These are phyloP conservation scores for Dryobota labecula DNA, from an alignment of 2,888 invertebrate species.

Conservation along the genomic window DNA sequence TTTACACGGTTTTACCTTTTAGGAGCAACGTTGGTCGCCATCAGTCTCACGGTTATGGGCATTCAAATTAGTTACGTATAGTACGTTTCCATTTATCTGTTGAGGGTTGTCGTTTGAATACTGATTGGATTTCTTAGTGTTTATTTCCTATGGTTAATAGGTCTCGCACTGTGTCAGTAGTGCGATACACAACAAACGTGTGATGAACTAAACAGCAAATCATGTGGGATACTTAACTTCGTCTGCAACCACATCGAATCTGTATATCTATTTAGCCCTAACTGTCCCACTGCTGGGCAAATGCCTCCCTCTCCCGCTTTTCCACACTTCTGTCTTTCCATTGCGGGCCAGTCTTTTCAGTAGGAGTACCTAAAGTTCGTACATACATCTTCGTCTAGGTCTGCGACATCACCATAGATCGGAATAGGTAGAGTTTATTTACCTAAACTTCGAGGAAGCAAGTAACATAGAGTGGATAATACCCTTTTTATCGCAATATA, in stretches of 20 bases:
- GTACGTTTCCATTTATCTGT: conserved; percentile 24
- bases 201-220: background rate
- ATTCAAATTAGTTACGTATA: conserved; percentile 15
- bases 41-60: conserved; percentile 6
- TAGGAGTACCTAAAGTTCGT: background rate
- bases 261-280: background rate
- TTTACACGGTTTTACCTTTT: conserved; percentile 13
- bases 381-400: background rate
- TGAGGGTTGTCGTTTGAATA: conserved; percentile 12
- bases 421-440: too few species aligned
- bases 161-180: conserved; percentile 19
- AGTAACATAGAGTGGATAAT: too few species aligned
- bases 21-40: conserved; percentile 5
- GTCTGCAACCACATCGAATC: background rate
- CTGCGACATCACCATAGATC: too few species aligned
- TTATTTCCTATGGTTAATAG: conserved; percentile 19
- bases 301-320: too few species aligned
- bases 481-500: too few species aligned
- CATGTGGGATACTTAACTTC: background rate
- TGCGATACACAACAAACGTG: background rate
- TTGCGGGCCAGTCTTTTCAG: background rate
- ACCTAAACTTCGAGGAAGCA: too few species aligned
- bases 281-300: background rate
- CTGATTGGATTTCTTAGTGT: conserved; percentile 19
- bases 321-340: background rate